phyloP scores from a whole-genome alignment of 92 coral and sea anemone genomes.

The Heliopora coerulea region DNA sequence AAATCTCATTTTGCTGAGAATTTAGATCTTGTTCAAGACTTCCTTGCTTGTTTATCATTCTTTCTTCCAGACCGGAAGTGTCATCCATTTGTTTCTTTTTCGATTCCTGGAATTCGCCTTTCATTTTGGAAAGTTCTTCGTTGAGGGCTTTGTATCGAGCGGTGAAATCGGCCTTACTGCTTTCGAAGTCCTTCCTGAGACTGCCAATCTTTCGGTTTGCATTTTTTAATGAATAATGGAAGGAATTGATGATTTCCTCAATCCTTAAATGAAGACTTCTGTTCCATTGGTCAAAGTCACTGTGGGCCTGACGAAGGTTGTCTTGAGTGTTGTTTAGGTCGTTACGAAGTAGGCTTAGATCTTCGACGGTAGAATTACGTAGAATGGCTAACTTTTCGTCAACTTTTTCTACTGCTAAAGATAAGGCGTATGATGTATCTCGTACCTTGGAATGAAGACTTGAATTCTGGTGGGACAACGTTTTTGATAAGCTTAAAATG shows the following conservation, averaged over 20 bases:
- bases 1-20: neutral
- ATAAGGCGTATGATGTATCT: neutral
- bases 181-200: neutral
- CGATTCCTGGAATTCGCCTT: conserved; percentile 16
- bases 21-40: neutral
- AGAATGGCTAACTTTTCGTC: neutral
- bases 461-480: neutral
- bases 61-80: neutral
- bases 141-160: neutral
- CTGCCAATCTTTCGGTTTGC: neutral
- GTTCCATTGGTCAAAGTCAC: neutral
- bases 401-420: neutral
- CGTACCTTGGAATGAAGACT: neutral
- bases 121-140: conserved; percentile 1
- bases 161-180: neutral
- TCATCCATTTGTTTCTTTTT: neutral
- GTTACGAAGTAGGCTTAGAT: neutral
- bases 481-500: neutral
- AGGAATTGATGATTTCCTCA: neutral
- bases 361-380: neutral
- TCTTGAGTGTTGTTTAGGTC: conserved; percentile 1
- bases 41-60: neutral
- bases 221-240: neutral
- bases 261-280: neutral
- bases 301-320: neutral